Percentiles rank a stretch among this genome's conserved stretches.
phyloP scores from a whole-genome alignment of 2,797 vertebrate genomes.

The Rhinatrema bivittatum region DNA sequence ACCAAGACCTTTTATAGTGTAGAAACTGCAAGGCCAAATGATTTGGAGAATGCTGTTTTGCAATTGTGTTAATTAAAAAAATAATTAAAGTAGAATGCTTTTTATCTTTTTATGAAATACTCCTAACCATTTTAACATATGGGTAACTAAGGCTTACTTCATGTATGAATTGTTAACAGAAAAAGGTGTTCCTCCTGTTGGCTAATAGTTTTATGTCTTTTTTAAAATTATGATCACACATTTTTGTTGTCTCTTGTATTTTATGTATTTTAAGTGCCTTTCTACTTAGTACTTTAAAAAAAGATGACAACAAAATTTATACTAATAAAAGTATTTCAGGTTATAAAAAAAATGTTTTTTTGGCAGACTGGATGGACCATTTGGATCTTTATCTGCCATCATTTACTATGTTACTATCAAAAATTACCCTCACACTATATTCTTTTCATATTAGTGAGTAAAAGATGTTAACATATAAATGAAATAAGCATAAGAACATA shows the following conservation, averaged over 20 bases:
- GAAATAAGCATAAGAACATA: no score
- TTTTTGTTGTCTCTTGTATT: conserved; percentile 57
- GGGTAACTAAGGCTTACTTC: conserved; percentile 59
- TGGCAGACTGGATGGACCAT: no score
- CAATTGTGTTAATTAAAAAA: conserved; percentile 50
- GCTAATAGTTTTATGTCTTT: conserved; percentile 49
- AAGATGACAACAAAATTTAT: no score
- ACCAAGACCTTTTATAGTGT: conserved; percentile 83
- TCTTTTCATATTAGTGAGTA: no score
- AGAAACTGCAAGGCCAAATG: conserved; percentile 65
- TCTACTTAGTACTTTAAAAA: conserved; percentile 60
- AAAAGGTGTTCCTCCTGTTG: conserved; percentile 60
- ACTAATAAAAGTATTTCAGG: conserved; percentile 53
- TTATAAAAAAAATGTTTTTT: no score
- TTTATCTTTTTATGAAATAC: conserved; percentile 62
- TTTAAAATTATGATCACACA: conserved; percentile 36
- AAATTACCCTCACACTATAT: no score
- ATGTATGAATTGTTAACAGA: conserved; percentile 65
- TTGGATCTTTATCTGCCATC: no score
- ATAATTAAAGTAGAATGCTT: conserved; percentile 43
- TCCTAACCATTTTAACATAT: conserved; percentile 64
- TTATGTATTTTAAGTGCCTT: conserved; percentile 96
- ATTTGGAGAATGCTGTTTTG: conserved; percentile 69
- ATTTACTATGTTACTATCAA: no score
- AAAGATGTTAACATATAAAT: no score